phyloP scores from a whole-genome alignment of 1,140 invertebrate species.

The Penaeus vannamei region DNA sequence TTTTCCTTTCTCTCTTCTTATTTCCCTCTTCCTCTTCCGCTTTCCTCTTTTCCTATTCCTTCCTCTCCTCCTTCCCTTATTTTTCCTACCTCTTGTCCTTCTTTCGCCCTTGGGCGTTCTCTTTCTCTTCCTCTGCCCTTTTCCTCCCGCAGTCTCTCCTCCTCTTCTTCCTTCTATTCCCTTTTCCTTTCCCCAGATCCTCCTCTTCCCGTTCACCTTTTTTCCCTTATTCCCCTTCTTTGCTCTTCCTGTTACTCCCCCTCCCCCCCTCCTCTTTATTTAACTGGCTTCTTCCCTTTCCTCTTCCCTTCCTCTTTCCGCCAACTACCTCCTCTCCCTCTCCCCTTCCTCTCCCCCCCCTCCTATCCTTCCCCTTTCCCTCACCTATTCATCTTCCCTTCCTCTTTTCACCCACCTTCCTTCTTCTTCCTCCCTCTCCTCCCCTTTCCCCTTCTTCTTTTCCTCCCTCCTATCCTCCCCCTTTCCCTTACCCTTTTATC shows the following conservation, averaged over 20 bases:
- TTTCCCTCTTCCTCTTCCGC: background rate
- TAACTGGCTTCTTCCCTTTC: background rate
- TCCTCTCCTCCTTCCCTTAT: background rate
- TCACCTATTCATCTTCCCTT: background rate
- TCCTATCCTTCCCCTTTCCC: background rate
- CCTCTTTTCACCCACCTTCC: background rate
- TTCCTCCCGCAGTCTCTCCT: too few species aligned
- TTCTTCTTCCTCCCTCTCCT: background rate
- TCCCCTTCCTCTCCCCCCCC: background rate
- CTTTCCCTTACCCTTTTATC: background rate
- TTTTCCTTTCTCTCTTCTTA: too few species aligned
- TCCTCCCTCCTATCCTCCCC: too few species aligned
- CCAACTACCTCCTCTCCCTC: background rate
- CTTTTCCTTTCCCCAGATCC: too few species aligned
- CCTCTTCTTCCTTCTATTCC: too few species aligned
- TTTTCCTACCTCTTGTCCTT: background rate
- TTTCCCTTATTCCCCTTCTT: too few species aligned
- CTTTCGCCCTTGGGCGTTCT: too few species aligned
- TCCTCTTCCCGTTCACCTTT: too few species aligned
- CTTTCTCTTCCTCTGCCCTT: too few species aligned
- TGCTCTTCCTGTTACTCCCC: too few species aligned
- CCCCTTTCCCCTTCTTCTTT: background rate
- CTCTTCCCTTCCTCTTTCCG: background rate
- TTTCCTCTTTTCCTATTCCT: background rate
- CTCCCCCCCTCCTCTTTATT: too few species aligned